Conservation (phyloP, 2,113 vertebrate genomes). For the Callipepla californica region DNA sequence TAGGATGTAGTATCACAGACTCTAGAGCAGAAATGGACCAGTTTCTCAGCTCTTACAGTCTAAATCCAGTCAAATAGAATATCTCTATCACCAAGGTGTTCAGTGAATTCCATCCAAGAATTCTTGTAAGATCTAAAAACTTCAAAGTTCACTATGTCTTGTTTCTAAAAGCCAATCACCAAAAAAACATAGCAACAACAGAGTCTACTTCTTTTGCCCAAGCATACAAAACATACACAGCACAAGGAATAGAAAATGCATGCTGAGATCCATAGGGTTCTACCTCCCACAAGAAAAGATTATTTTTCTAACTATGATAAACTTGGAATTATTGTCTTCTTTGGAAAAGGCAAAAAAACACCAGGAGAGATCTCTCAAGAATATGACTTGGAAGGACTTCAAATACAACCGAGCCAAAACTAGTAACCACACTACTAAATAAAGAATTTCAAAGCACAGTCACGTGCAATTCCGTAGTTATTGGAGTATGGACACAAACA, state of each 20-base stretch:
- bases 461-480: background rate
- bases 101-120: background rate
- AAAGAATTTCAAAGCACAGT: background rate
- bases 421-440: background rate
- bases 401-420: background rate
- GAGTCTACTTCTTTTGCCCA: background rate
- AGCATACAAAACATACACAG: background rate
- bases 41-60: background rate
- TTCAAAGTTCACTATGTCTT: background rate
- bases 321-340: background rate
- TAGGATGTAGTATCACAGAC: constrained; percentile 6
- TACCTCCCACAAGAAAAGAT: background rate
- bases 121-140: background rate
- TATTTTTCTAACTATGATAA: background rate
- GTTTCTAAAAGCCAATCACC: background rate
- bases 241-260: background rate
- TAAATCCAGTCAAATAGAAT: background rate
- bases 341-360: background rate
- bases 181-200: background rate
- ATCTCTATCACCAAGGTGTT: background rate
- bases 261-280: background rate
- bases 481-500: background rate
- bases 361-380: background rate
- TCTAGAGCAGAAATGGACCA: background rate
- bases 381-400: background rate